These are phyloP conservation scores for Druceiella hillmani DNA, from an alignment of 2,888 invertebrate species.

Conservation along the genomic window DNA sequence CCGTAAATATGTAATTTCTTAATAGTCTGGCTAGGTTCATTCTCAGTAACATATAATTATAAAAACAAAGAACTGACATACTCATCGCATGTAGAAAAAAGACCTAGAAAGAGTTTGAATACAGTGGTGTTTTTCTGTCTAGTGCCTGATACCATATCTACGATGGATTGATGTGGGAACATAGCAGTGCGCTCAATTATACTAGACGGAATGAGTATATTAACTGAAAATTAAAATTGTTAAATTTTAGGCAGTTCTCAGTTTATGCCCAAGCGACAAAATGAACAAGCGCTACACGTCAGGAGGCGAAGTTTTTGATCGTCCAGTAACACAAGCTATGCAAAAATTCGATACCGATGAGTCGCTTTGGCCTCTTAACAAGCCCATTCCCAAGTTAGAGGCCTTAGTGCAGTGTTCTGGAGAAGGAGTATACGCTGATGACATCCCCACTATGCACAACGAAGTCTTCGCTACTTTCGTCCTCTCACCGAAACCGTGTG, in stretches of 20 bases:
- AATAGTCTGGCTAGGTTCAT: too few relatives aligned
- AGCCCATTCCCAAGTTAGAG: constrained; percentile 70
- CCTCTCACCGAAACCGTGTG: constrained; percentile 46
- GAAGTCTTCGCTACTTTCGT: constrained; percentile 67
- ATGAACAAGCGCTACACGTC: constrained; percentile 43
- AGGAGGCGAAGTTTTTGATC: constrained; percentile 49
- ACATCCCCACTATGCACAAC: constrained; percentile 49
- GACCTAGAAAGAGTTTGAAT: too few relatives aligned
- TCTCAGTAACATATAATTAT: too few relatives aligned
- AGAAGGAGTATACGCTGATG: constrained; percentile 62
- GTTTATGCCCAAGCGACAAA: constrained; percentile 39
- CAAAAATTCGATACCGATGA: constrained; percentile 69
- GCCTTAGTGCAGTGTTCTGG: constrained; percentile 60
- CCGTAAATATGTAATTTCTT: too few relatives aligned
- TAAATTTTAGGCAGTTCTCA: constrained; percentile 50
- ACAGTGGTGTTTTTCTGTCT: too few relatives aligned
- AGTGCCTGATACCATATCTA: too few relatives aligned
- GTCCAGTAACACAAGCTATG: constrained; percentile 60
- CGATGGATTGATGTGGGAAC: too few relatives aligned
- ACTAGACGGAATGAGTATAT: too few relatives aligned
- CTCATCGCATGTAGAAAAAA: too few relatives aligned
- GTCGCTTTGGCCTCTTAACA: constrained; percentile 64
- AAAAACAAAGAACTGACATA: too few relatives aligned
- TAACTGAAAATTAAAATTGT: too few relatives aligned
- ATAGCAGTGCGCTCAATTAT: too few relatives aligned